Evolutionary conservation across 2,797 vertebrate genomes (phyloP).

Genomic region (Bradypus variegatus): DNA sequence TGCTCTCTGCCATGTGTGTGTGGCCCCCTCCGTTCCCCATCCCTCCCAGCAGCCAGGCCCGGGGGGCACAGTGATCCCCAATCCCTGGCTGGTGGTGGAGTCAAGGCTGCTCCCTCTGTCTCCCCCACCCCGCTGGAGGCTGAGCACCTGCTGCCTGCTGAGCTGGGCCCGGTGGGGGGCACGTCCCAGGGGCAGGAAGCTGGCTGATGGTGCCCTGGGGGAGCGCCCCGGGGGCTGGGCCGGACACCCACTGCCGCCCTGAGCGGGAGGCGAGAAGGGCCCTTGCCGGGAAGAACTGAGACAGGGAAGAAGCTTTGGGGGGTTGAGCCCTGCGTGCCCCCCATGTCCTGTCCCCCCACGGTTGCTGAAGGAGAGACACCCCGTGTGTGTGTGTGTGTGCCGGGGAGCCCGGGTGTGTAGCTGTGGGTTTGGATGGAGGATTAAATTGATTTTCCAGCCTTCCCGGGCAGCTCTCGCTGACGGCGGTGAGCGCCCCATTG

Average conservation of each 20-base stretch:
- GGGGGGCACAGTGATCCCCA: not conserved
- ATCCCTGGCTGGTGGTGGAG: not conserved
- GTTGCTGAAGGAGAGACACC: not conserved
- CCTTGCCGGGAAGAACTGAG: not conserved
- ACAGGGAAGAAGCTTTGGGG: not conserved
- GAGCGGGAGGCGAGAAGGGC: rapidly evolving
- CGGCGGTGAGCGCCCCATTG: not conserved
- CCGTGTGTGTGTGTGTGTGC: too few species aligned
- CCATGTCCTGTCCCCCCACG: rapidly evolving
- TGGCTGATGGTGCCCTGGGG: too few species aligned
- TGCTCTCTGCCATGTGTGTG: not conserved
- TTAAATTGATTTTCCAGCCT: not conserved
- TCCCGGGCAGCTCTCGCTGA: not conserved
- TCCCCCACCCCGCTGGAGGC: not conserved
- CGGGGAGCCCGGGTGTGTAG: not conserved
- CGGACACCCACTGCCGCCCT: not conserved
- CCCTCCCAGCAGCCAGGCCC: not conserved
- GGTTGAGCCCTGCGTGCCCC: not conserved
- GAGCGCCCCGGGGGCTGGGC: not conserved
- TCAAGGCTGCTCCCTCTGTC: not conserved
- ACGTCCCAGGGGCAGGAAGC: too few species aligned
- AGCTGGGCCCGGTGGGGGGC: not conserved
- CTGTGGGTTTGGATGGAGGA: not conserved
- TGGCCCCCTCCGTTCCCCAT: too few species aligned
- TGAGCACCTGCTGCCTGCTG: not conserved